Base-by-base conservation (phyloP, 2,888 invertebrate species). In the Latrodectus hesperus region DNA sequence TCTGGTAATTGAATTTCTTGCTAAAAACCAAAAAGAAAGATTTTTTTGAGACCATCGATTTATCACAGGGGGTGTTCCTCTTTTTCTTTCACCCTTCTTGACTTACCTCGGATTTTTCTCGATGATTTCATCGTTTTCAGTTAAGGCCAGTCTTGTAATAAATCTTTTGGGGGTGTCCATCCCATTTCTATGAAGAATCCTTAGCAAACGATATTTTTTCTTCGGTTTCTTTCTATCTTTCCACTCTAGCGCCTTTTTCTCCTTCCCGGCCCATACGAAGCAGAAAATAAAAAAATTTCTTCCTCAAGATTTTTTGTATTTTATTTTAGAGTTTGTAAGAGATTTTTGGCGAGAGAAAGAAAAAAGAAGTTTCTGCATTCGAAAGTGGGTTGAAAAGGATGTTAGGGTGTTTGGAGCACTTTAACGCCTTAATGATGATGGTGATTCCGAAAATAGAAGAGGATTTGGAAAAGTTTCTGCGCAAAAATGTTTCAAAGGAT, bases 131-230 rank as follows among this genome's bases (percentile, higher is more conserved):
- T 73, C 67, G 81, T 53, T 74, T 67, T 64, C 22, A 68, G 68
- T 76, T 76, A 76, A 80, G 72, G 72, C 51, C 49, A 6, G 52
- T 17, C 79, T 72, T 52, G 60, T 80, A 60, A 72, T 80, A 80
- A 72, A 72, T 72, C 80, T 72, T 22, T 11, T 16, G 52, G 22
- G 22, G 38, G 38, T 38, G 38, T 38, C 38, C 38, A 38, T 38
- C 38, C 38, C 38, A 38, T 38, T 38, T 38, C 38, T 38, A 38
- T 38, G 38, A 38, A 38, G 38, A 38, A 38, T 38, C 38, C 38
- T 38, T 38, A 1, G 38, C 1, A 38, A 38, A 38, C 38, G 38
- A 72, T 52, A n/a, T 9, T 9, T 71, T 26, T 72, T 72, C 55
- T 74, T 64, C 51, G 0, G 9, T 68, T 10, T 49, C 38, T 49